phyloP scores from a whole-genome alignment of 2,797 vertebrate genomes.

The Ataeniobius toweri region DNA sequence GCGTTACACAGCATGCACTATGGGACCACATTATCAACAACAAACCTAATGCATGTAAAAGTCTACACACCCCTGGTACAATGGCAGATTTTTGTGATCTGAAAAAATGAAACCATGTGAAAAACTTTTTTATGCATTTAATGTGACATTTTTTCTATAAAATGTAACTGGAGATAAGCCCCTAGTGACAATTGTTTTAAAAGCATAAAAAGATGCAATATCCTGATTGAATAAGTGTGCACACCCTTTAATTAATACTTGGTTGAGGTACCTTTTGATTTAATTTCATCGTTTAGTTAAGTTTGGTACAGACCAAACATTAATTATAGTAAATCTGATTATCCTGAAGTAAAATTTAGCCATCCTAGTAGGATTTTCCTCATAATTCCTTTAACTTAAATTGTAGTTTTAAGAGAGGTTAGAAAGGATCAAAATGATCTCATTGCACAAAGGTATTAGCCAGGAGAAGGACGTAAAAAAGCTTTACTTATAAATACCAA shows the following conservation, averaged over 20 bases:
- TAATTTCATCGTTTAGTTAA: background rate
- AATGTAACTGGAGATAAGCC: no score
- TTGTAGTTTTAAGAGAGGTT: background rate
- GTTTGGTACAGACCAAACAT: background rate
- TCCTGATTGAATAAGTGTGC: background rate
- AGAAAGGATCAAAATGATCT: background rate
- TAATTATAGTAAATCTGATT: background rate
- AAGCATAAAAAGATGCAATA: no score
- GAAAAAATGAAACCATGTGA: background rate
- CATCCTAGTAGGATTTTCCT: background rate
- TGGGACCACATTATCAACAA: conserved; percentile 10
- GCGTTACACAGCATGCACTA: conserved; percentile 18
- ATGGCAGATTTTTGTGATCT: background rate
- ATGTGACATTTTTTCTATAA: no score
- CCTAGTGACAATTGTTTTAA: no score
- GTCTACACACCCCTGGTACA: background rate
- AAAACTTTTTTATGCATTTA: background rate
- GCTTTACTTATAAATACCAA: background rate
- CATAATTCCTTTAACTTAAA: no score
- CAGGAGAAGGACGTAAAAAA: no score
- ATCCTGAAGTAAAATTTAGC: background rate
- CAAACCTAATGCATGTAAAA: background rate
- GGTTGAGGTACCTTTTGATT: background rate
- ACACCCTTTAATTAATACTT: background rate
- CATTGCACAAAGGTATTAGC: background rate